phyloP scores from a whole-genome alignment of 1,140 invertebrate genomes.

The Aphaenogaster rudis region DNA sequence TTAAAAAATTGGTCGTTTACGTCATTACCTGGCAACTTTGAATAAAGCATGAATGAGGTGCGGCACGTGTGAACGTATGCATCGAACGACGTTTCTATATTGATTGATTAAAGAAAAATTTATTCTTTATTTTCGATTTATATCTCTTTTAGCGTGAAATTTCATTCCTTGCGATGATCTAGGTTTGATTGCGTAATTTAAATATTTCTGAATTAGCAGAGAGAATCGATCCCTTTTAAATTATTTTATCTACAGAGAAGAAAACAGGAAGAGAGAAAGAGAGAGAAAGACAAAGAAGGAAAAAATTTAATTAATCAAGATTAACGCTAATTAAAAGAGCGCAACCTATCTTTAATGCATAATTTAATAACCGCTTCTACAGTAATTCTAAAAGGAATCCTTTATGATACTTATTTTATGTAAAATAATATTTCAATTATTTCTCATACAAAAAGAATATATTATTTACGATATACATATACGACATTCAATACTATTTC shows the following conservation, averaged over 20 bases:
- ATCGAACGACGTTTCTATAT: neutral
- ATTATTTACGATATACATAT: neutral
- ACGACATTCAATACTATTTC: neutral
- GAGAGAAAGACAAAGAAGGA: neutral
- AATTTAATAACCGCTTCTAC: constrained; percentile 29
- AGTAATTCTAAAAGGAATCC: constrained; percentile 20
- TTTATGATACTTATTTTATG: constrained; percentile 8
- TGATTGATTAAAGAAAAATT: neutral
- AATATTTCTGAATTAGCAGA: neutral
- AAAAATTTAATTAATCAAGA: constrained; percentile 39
- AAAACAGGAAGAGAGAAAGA: neutral
- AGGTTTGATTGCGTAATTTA: neutral
- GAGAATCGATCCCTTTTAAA: neutral
- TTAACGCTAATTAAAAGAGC: constrained; percentile 9
- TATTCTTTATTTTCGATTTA: neutral
- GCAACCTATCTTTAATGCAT: constrained; percentile 25
- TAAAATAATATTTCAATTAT: constrained; percentile 30
- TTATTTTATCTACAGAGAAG: neutral
- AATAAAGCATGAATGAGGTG: neutral
- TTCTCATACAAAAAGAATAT: constrained; percentile 5
- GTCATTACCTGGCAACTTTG: neutral
- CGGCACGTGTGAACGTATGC: neutral
- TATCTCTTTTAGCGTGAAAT: neutral
- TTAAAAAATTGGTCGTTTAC: constrained; percentile 32
- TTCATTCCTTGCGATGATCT: neutral